Evolutionary conservation across 1,140 invertebrate species (phyloP), one percentile per base, ranked within the genome.

Genomic region (Patella vulgata): DNA sequence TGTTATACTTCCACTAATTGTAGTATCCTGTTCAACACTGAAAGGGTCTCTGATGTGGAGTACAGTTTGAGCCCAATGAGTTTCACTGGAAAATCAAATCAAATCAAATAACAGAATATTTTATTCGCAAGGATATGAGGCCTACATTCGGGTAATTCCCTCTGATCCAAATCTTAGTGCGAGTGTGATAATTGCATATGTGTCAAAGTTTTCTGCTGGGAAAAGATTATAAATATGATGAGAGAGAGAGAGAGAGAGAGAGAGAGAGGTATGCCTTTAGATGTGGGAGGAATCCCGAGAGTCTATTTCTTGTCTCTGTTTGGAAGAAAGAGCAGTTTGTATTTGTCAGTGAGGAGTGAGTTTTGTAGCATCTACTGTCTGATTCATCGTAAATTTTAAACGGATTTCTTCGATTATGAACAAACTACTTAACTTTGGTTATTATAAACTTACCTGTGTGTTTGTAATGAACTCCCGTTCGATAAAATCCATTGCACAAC

Each of bases 11-110:
- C 64, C 64, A 21, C 8, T 44, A n/a, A 66, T 66, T 11, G 55
- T 46, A 23, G 44, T 52, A 46, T 60, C 74, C 50, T 71, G 72
- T 40, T 67, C 57, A 0, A 75, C 66, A 17, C 33, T 27, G 1
- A 73, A 19, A 14, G 74, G 52, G 0, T 53, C 48, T 48, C 68
- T 71, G 25, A 99, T 90, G 81, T 99, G 99, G 82, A 99, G 98
- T 3, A 99, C 95, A 2, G 97, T 99, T 83, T 99, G 97, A 84
- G 98, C 99, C 97, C 97, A 99, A 79, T 99, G 97, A 3, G 97
- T 99, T 80, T 98, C 97, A 6, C 92, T 91, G 8, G 93, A 90
- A 30, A 23, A 23, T 14, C 54, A 58, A 8, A 40, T 23, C 40
- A 55, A 36, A 47, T 42, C 25, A 46, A 36, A 47, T 8, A 6